Evolutionary conservation across 2,113 vertebrate species (phyloP).

Genomic region (Gorilla gorilla): DNA sequence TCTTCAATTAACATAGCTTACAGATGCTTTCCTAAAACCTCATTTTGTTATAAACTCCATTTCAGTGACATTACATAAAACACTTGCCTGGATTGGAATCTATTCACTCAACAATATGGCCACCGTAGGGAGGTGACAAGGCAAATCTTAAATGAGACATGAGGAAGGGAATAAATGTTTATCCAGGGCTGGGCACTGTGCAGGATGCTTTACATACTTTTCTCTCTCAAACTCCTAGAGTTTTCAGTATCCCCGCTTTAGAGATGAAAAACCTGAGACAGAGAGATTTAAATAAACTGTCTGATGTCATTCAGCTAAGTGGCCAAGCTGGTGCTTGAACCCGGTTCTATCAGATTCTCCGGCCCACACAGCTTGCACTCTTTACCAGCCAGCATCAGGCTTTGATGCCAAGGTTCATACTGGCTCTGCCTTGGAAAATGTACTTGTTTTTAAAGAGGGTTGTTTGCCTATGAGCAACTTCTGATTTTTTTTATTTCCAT

Average conservation of each 20-base stretch:
- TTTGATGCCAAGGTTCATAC: conserved; percentile 18
- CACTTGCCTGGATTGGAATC: background rate
- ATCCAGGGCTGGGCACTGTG: rapidly evolving
- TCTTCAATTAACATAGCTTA: conserved; percentile 17
- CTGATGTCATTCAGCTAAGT: background rate
- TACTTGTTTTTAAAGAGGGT: conserved; percentile 48
- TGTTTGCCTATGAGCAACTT: conserved; percentile 44
- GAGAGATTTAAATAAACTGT: background rate
- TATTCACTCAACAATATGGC: background rate
- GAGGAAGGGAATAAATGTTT: background rate
- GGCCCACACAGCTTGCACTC: background rate
- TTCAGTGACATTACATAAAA: background rate
- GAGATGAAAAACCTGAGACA: background rate
- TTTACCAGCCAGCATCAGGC: background rate
- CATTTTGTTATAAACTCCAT: conserved; percentile 3
- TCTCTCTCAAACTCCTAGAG: background rate
- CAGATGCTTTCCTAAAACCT: conserved; percentile 1
- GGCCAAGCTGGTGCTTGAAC: background rate
- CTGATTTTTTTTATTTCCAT: conserved; percentile 58
- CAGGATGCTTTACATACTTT: background rate
- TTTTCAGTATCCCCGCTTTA: background rate
- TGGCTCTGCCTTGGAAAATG: background rate
- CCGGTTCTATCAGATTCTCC: background rate
- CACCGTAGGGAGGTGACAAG: background rate
- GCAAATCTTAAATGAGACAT: background rate